Conservation (phyloP, 2,113 vertebrate species). For the Saimiri boliviensis region DNA sequence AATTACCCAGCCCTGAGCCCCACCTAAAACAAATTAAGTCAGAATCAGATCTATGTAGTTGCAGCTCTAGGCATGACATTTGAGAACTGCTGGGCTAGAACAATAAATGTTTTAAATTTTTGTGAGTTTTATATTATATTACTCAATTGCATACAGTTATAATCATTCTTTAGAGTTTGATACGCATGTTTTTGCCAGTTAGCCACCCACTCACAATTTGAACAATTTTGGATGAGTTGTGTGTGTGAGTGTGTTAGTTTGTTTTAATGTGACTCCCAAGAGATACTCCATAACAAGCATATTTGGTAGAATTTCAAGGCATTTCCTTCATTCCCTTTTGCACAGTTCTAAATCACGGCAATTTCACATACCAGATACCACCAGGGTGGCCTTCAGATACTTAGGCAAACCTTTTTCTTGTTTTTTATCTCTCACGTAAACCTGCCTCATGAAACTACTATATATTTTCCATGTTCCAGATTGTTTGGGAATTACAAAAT, state of each 20-base stretch:
- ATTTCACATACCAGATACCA: not conserved
- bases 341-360: not conserved
- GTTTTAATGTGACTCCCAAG: not conserved
- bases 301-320: conserved; percentile 2
- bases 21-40: conserved; percentile 16
- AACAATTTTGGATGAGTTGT: not conserved
- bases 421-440: not conserved
- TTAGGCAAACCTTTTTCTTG: not conserved
- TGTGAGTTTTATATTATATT: not conserved
- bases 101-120: not conserved
- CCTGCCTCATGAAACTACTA: not conserved
- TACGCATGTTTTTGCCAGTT: not conserved
- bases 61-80: not conserved
- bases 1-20: not conserved
- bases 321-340: not conserved
- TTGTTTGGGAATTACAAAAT: not conserved
- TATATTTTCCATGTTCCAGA: not conserved
- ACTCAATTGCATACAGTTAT: not conserved
- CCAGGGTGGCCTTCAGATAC: not conserved
- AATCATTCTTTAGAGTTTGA: not conserved
- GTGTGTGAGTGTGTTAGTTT: not conserved
- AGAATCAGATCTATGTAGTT: not conserved
- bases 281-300: not conserved
- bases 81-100: not conserved
- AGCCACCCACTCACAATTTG: not conserved